phyloP scores from a whole-genome alignment of 2,797 vertebrate species.

The Gallirallus australis region DNA sequence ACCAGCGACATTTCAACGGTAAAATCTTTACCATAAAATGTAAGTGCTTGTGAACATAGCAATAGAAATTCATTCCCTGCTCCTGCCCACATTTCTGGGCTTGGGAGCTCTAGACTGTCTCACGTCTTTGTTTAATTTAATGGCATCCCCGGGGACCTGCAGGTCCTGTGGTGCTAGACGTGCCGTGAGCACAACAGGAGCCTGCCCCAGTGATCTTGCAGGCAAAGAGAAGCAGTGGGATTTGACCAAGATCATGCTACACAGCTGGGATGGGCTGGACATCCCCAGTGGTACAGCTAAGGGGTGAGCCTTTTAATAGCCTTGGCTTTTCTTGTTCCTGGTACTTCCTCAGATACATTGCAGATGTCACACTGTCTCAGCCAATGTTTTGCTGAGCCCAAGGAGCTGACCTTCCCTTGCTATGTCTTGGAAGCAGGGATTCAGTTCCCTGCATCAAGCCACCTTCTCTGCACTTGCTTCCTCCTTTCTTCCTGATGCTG shows the following conservation, averaged over 20 bases:
- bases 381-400: neutral
- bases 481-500: neutral
- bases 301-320: neutral
- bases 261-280: neutral
- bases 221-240: neutral
- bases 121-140: neutral
- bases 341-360: neutral
- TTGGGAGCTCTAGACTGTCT: neutral
- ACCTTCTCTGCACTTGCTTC: neutral
- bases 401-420: neutral
- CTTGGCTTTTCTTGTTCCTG: neutral
- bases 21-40: neutral
- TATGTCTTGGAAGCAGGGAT: neutral
- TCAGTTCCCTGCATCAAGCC: neutral
- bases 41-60: neutral
- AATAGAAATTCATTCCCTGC: neutral
- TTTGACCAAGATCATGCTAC: neutral
- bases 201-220: neutral
- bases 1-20: neutral
- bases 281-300: neutral
- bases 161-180: neutral
- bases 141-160: neutral
- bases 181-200: fast-evolving
- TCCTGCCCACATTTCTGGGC: neutral
- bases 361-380: neutral